A percentile compares a stretch with the other conserved stretches of the same genome.
Evolutionary conservation across 2,113 vertebrate species (phyloP).

Genomic region (Nibea albiflora): DNA sequence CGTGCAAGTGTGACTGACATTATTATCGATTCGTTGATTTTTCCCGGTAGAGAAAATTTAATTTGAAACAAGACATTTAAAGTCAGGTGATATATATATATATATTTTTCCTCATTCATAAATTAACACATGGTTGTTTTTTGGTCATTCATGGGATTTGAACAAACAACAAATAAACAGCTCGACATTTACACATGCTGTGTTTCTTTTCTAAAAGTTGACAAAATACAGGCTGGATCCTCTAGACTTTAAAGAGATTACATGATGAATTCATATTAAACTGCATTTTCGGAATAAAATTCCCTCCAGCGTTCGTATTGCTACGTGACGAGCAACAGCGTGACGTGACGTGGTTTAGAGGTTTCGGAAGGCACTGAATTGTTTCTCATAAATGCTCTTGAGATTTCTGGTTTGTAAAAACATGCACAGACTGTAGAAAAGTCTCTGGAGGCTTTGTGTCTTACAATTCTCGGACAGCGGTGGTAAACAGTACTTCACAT

Average conservation of each 20-base stretch:
- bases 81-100: background rate
- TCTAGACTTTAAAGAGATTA: background rate
- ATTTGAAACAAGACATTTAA: background rate
- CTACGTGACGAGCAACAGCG: background rate
- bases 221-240: background rate
- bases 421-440: constrained; percentile 3
- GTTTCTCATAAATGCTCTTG: background rate
- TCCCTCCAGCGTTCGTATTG: background rate
- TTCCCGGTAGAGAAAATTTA: background rate
- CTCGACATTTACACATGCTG: background rate
- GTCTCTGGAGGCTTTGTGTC: background rate
- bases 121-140: background rate
- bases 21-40: no score
- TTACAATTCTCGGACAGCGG: constrained; percentile 30
- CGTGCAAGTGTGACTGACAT: background rate
- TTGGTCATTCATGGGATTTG: background rate
- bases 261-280: background rate
- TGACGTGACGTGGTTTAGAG: background rate
- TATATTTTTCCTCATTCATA: background rate
- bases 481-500: background rate
- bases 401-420: background rate
- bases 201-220: background rate
- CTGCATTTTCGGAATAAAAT: background rate
- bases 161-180: background rate
- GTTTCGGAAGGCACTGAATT: constrained; percentile 19